phyloP scores from a whole-genome alignment of 2,113 vertebrate species.

The Physeter macrocephalus region DNA sequence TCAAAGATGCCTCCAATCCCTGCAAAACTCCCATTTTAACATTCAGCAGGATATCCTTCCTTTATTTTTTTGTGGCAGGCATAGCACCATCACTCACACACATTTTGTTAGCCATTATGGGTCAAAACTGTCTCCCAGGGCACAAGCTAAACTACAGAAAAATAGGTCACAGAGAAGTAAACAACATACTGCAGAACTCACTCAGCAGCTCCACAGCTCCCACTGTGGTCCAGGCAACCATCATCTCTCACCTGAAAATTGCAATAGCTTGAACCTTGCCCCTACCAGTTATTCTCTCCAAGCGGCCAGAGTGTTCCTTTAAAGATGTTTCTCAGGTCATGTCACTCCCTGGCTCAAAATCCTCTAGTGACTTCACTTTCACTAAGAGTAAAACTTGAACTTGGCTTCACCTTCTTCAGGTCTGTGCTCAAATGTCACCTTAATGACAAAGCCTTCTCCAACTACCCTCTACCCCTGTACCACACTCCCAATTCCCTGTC shows the following conservation, averaged over 20 bases:
- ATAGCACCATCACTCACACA: not conserved
- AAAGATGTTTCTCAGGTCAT: not conserved
- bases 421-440: not conserved
- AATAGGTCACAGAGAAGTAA: not conserved
- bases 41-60: not conserved
- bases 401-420: not conserved
- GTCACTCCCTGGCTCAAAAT: not conserved
- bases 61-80: not conserved
- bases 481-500: not conserved
- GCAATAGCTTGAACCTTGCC: not conserved
- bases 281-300: not conserved
- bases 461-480: not conserved
- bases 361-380: not conserved
- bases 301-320: not conserved
- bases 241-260: not conserved
- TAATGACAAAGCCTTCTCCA: not conserved
- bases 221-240: not conserved
- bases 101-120: not conserved
- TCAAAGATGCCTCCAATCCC: not conserved
- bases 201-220: not conserved
- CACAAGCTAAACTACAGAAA: slow-evolving; percentile 18
- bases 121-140: not conserved
- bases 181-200: not conserved
- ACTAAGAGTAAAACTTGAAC: not conserved
- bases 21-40: not conserved